A percentile compares a stretch with the other conserved stretches of the same genome.
Evolutionary conservation across 92 coral and sea anemone genomes (phyloP).

Genomic region (Galaxea fascicularis): DNA sequence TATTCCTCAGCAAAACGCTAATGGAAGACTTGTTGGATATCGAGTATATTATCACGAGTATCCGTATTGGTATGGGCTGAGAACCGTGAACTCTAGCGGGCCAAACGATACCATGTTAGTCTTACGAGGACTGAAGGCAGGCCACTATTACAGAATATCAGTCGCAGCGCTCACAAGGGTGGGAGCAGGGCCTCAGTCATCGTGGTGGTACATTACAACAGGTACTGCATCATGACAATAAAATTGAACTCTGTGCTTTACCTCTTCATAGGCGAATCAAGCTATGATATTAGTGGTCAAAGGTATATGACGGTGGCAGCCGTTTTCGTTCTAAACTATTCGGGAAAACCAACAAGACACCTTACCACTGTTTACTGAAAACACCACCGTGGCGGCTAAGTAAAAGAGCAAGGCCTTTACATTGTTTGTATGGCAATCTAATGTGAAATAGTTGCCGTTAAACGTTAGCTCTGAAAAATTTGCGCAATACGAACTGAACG

Average conservation of each 20-base stretch:
- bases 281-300: no score
- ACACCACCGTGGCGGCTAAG: no score
- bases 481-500: no score
- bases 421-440: no score
- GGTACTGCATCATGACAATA: constrained; percentile 5
- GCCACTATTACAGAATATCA: not conserved
- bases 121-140: not conserved
- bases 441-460: no score
- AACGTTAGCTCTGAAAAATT: no score
- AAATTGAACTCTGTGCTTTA: not conserved
- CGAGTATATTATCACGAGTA: not conserved
- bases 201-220: not conserved
- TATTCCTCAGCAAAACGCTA: not conserved
- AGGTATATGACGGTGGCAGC: no score
- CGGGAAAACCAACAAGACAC: no score
- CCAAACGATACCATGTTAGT: not conserved
- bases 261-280: no score
- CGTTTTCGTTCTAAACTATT: no score
- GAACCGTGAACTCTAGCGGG: not conserved
- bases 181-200: constrained; percentile 8
- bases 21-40: constrained; percentile 28
- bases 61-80: not conserved
- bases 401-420: no score
- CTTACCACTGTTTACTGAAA: no score
- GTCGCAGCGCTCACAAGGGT: not conserved